phyloP scores from a whole-genome alignment of 2,797 vertebrate species.

The Pseudopleuronectes americanus region DNA sequence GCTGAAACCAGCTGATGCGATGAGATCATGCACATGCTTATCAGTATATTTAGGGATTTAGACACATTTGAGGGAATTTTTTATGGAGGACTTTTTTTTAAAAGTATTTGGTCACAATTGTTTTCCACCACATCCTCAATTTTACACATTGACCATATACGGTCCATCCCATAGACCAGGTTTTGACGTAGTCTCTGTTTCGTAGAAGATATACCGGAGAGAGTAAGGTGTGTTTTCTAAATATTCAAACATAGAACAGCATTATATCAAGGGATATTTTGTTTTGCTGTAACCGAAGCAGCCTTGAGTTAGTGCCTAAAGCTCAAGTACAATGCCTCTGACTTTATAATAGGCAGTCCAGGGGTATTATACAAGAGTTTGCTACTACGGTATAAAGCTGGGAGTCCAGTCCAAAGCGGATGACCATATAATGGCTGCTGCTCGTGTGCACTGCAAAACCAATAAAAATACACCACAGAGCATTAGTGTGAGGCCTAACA shows the following conservation, averaged over 20 bases:
- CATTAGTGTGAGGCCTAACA: slow-evolving; percentile 37
- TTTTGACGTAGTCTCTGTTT: no score
- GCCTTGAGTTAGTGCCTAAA: slow-evolving; percentile 29
- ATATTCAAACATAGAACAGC: slow-evolving; percentile 5
- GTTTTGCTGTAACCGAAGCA: slow-evolving; percentile 25
- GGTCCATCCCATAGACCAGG: no score
- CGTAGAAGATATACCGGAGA: slow-evolving; percentile 3
- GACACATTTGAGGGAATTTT: no score
- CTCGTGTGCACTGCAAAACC: slow-evolving; percentile 8
- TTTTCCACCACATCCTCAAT: no score
- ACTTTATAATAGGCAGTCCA: slow-evolving; percentile 34
- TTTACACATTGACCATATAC: no score
- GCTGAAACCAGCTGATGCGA: no score
- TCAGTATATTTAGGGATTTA: no score
- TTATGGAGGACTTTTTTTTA: no score
- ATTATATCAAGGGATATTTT: slow-evolving; percentile 12
- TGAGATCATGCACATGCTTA: no score
- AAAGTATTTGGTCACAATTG: no score
- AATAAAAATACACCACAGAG: slow-evolving; percentile 46
- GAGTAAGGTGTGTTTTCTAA: neutral
- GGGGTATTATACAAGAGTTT: slow-evolving; percentile 40
- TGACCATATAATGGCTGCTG: slow-evolving; percentile 27
- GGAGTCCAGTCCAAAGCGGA: no score
- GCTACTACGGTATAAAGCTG: slow-evolving; percentile 44
- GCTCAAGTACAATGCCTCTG: slow-evolving; percentile 29